Evolutionary conservation across 2,888 invertebrate genomes (phyloP).

Genomic region (Hirtodrosophila histrioides): DNA sequence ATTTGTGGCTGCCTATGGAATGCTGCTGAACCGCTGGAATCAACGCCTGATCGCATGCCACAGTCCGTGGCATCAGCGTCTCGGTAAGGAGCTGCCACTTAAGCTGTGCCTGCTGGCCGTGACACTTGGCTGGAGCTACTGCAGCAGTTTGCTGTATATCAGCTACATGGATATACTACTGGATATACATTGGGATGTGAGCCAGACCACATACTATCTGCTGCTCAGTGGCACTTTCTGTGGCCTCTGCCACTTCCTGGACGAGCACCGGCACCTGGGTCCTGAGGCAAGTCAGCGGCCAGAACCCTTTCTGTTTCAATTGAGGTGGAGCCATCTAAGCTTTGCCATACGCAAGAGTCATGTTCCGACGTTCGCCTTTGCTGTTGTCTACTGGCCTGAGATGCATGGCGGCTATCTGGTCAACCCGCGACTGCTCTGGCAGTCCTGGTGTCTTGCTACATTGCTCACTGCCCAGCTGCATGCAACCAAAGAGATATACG

Average conservation of each 20-base stretch:
- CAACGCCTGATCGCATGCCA: constrained; percentile 2
- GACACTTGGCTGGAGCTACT: not conserved
- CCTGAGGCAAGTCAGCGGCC: not conserved
- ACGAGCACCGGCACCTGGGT: not conserved
- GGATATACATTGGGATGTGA: not conserved
- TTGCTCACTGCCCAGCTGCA: constrained; percentile 18
- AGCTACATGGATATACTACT: not conserved
- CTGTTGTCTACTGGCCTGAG: not conserved
- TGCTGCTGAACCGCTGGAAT: constrained; percentile 16
- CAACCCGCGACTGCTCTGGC: not conserved
- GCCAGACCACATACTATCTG: not conserved
- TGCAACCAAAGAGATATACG: not conserved
- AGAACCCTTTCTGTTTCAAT: not conserved
- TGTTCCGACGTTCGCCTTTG: not conserved
- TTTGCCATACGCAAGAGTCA: not conserved
- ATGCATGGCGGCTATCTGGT: not conserved
- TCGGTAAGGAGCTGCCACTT: constrained; percentile 2
- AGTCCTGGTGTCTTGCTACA: not conserved
- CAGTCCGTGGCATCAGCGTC: not conserved
- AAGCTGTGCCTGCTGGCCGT: constrained; percentile 2
- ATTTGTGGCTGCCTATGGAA: constrained; percentile 1
- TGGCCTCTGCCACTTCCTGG: constrained; percentile 8
- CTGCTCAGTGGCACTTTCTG: constrained; percentile 1
- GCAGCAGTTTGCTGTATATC: constrained; percentile 16
- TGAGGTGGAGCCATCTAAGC: not conserved